Conservation (phyloP, 2,113 vertebrate species). For the Planiliza haematocheilus region DNA sequence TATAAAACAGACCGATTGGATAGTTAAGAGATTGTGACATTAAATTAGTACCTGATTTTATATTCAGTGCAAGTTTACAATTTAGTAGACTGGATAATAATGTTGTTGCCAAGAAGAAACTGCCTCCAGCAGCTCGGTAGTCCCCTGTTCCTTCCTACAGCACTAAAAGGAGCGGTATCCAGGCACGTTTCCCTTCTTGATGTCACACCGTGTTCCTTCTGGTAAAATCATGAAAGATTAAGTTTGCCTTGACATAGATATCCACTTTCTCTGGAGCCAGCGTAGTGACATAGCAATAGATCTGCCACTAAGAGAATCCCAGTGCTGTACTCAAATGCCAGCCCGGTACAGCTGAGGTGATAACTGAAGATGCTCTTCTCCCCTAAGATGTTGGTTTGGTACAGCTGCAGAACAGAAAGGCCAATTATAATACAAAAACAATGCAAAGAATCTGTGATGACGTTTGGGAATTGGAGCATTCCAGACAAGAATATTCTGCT, state of each 20-base stretch:
- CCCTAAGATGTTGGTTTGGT: constrained; percentile 22
- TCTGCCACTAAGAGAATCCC: constrained; percentile 22
- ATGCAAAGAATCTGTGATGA: constrained; percentile 6
- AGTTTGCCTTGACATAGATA: not conserved
- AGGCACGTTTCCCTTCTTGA: not conserved
- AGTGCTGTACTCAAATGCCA: constrained; percentile 26
- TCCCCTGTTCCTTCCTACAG: not conserved
- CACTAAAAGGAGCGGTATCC: not conserved
- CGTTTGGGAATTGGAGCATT: not conserved
- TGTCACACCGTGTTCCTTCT: not conserved
- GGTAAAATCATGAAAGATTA: constrained; percentile 28
- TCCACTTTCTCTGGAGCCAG: constrained; percentile 4
- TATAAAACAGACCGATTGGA: no score
- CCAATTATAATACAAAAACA: constrained; percentile 26
- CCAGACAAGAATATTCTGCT: not conserved
- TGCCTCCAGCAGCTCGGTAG: not conserved
- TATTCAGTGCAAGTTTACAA: not conserved
- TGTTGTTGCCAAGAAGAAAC: constrained; percentile 2
- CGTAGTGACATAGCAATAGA: constrained; percentile 12
- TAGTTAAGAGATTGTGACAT: no score
- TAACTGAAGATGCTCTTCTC: constrained; percentile 24
- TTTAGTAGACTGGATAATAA: not conserved
- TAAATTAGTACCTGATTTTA: not conserved
- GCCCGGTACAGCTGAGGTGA: constrained; percentile 23
- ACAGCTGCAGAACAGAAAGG: not conserved